Percentiles rank a stretch among this genome's conserved stretches.
These are phyloP conservation scores for Drosophila testacea DNA, from an alignment of 2,888 invertebrate genomes.

Conservation along the genomic window DNA sequence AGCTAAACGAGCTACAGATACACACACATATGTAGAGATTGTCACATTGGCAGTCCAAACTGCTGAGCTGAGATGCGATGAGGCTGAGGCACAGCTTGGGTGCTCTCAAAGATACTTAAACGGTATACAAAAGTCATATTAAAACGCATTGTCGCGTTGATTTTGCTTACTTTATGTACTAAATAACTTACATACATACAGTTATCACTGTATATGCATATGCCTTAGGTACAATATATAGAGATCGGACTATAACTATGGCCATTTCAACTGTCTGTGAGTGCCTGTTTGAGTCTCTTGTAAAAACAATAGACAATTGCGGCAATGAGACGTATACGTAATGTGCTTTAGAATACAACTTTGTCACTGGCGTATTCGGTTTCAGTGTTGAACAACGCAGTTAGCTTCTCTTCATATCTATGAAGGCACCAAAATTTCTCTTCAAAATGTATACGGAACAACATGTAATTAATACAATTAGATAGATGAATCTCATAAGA, in stretches of 20 bases:
- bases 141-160: constrained; percentile 75
- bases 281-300: constrained; percentile 21
- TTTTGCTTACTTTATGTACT: constrained; percentile 66
- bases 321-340: constrained; percentile 58
- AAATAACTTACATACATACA: constrained; percentile 51
- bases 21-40: constrained; percentile 18
- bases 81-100: constrained; percentile 37
- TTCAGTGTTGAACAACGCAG: constrained; percentile 22
- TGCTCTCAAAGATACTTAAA: constrained; percentile 67
- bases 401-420: background rate
- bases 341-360: constrained; percentile 33
- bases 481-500: background rate
- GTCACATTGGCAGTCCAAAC: constrained; percentile 26
- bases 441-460: background rate
- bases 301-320: constrained; percentile 58
- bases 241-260: constrained; percentile 27
- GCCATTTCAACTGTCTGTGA: constrained; percentile 28
- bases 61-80: constrained; percentile 16
- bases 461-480: background rate
- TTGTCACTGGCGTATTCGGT: constrained; percentile 16
- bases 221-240: constrained; percentile 6
- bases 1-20: constrained; percentile 12
- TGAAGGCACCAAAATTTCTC: background rate
- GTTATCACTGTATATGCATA: constrained; percentile 8
- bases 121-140: constrained; percentile 77